Evolutionary conservation across 2,113 vertebrate genomes (phyloP).

Genomic region (Bufo bufo): DNA sequence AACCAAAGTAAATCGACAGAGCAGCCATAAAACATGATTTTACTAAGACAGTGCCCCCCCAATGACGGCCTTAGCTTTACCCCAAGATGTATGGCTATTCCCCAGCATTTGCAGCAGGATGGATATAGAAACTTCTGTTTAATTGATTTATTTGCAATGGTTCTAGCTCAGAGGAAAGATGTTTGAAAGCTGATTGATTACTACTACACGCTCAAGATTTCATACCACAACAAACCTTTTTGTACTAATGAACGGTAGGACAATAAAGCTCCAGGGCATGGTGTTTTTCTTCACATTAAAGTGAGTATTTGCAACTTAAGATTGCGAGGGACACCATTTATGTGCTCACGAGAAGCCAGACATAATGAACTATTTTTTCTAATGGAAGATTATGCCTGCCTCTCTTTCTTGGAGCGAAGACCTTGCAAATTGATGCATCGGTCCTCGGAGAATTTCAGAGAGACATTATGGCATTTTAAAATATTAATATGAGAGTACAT

Average conservation of each 20-base stretch:
- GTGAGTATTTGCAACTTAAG: constrained; percentile 90
- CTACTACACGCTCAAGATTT: constrained; percentile 84
- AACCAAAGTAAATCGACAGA: neutral
- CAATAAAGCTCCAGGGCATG: constrained; percentile 83
- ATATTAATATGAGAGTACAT: constrained; percentile 99
- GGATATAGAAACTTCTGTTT: constrained; percentile 83
- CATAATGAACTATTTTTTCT: constrained; percentile 92
- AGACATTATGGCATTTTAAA: constrained; percentile 99
- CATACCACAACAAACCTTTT: constrained; percentile 90
- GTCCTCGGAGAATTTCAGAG: constrained; percentile 90
- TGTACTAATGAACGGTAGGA: constrained; percentile 86
- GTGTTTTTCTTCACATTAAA: constrained; percentile 85
- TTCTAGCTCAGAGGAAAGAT: constrained; percentile 77
- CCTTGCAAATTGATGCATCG: constrained; percentile 96
- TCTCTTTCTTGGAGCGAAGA: constrained; percentile 91
- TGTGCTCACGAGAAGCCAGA: constrained; percentile 82
- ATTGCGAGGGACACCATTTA: constrained; percentile 86
- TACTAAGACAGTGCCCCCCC: constrained; percentile 38
- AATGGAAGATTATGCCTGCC: constrained; percentile 92
- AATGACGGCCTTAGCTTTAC: constrained; percentile 68
- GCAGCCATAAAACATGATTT: neutral
- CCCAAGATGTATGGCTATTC: constrained; percentile 68
- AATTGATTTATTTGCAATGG: constrained; percentile 90
- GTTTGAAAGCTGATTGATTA: constrained; percentile 90
- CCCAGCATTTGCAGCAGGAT: constrained; percentile 67